Conservation (phyloP, 2,888 invertebrate species). For the Lymantria dispar region DNA sequence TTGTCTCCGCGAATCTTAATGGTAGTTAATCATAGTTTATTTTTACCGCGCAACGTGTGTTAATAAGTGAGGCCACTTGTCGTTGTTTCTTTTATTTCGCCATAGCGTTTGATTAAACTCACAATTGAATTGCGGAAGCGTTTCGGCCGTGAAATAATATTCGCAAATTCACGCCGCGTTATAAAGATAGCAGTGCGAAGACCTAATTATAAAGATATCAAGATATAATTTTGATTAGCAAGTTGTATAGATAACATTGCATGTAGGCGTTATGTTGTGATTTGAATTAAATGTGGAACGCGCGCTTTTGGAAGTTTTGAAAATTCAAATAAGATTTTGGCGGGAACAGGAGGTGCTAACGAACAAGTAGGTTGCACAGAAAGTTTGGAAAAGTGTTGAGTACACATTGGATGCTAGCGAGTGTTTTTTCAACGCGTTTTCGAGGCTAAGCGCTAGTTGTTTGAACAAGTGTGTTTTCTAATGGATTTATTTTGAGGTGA, state of each 20-base stretch:
- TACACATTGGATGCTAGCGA: slow-evolving; percentile 71
- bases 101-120: slow-evolving; percentile 63
- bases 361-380: slow-evolving; percentile 64
- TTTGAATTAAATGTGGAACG: slow-evolving; percentile 31
- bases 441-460: slow-evolving; percentile 82
- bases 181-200: slow-evolving; percentile 46
- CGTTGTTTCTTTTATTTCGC: slow-evolving; percentile 65
- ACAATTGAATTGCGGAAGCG: slow-evolving; percentile 66
- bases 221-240: slow-evolving; percentile 45
- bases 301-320: slow-evolving; percentile 38
- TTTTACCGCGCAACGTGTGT: slow-evolving; percentile 79
- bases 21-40: slow-evolving; percentile 81
- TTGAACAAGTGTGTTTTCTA: slow-evolving; percentile 83
- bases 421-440: slow-evolving; percentile 82
- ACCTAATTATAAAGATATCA: slow-evolving; percentile 48
- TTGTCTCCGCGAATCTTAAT: slow-evolving; percentile 79
- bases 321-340: slow-evolving; percentile 53
- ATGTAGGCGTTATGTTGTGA: slow-evolving; percentile 31
- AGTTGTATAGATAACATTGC: slow-evolving; percentile 29
- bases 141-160: slow-evolving; percentile 52
- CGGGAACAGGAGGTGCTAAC: slow-evolving; percentile 61
- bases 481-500: slow-evolving; percentile 83
- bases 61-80: slow-evolving; percentile 76
- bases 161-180: slow-evolving; percentile 47
- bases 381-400: slow-evolving; percentile 79